phyloP scores from a whole-genome alignment of 2,888 invertebrate species.

The Marasmarcha lunaedactyla region DNA sequence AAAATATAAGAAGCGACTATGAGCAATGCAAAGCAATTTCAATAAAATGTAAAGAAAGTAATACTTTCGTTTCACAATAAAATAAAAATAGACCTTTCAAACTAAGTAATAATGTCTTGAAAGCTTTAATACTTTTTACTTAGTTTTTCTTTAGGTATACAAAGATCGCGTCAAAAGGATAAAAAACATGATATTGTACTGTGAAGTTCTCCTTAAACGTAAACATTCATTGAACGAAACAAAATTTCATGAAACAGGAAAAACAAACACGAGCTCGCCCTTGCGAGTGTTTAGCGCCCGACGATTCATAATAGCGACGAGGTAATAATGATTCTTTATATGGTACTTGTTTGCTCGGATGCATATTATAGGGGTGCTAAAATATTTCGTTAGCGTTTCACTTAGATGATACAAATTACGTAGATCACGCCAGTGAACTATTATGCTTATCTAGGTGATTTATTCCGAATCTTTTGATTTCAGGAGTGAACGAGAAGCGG shows the following conservation, averaged over 20 bases:
- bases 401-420: neutral
- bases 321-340: slow-evolving; percentile 61
- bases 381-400: slow-evolving; percentile 32
- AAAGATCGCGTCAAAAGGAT: too few relatives aligned
- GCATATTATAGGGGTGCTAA: slow-evolving; percentile 46
- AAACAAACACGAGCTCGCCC: slow-evolving; percentile 23
- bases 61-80: too few relatives aligned
- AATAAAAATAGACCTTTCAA: too few relatives aligned
- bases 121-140: too few relatives aligned
- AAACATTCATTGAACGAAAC: too few relatives aligned
- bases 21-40: too few relatives aligned
- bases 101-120: too few relatives aligned
- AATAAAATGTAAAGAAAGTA: too few relatives aligned
- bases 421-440: neutral
- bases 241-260: neutral
- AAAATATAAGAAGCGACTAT: too few relatives aligned
- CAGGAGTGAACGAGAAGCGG: slow-evolving; percentile 27
- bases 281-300: slow-evolving; percentile 50
- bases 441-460: neutral
- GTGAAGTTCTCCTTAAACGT: too few relatives aligned
- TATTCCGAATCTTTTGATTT: slow-evolving; percentile 18
- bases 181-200: too few relatives aligned
- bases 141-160: too few relatives aligned
- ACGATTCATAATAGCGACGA: slow-evolving; percentile 39
- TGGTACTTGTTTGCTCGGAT: slow-evolving; percentile 39